Evolutionary conservation across 2,113 vertebrate species (phyloP).

Genomic region (Gallinago jamesoni): DNA sequence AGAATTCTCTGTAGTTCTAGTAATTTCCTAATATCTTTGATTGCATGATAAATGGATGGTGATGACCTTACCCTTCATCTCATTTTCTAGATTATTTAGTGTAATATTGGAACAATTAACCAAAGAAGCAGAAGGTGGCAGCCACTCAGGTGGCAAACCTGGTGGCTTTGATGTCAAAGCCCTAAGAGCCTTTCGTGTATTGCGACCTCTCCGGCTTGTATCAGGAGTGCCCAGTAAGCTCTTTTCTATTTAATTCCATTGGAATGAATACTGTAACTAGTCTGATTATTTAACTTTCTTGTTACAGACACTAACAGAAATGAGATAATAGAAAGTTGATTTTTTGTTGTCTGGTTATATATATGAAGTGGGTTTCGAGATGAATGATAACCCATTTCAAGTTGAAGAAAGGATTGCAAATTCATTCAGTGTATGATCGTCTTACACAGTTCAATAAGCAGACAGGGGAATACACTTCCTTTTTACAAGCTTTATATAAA

Average conservation of each 20-base stretch:
- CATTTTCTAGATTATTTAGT: conserved; percentile 92
- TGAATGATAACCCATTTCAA: background rate
- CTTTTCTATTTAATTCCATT: conserved; percentile 8
- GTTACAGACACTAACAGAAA: background rate
- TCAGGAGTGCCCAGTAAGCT: conserved; percentile 99
- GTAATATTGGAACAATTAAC: conserved; percentile 98
- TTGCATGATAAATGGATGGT: conserved; percentile 9
- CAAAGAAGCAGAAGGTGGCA: conserved; percentile 86
- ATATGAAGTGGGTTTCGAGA: background rate
- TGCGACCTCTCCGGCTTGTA: conserved; percentile 97
- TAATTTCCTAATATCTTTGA: background rate
- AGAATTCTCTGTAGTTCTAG: conserved; percentile 18
- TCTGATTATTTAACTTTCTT: background rate
- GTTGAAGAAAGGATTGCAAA: background rate
- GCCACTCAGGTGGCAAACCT: conserved; percentile 88
- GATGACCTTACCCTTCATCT: conserved; percentile 46
- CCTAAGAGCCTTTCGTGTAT: conserved; percentile 97
- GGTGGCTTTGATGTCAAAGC: conserved; percentile 99
- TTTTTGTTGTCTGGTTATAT: background rate
- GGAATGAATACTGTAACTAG: background rate
- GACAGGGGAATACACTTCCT: background rate
- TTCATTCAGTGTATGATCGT: conserved; percentile 4
- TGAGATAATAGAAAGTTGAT: background rate
- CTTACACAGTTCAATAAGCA: background rate
- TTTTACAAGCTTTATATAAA: conserved; percentile 2